These are phyloP conservation scores for Diachasmimorpha longicaudata DNA, from an alignment of 1,140 invertebrate genomes.

Conservation along the genomic window DNA sequence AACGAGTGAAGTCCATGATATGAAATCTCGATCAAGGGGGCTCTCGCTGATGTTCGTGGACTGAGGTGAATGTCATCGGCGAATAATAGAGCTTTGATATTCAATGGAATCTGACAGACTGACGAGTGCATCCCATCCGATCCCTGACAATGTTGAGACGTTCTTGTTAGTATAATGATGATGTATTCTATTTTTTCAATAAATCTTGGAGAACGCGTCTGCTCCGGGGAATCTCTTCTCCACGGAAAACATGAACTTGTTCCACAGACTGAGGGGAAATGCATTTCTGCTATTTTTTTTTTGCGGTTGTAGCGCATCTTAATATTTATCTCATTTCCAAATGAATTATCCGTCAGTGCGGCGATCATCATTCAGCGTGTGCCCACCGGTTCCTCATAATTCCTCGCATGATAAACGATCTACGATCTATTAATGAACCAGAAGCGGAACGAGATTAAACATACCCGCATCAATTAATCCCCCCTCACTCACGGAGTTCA, in stretches of 20 bases:
- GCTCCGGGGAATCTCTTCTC: neutral
- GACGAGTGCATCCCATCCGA: neutral
- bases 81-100: neutral
- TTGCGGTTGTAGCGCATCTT: too few relatives aligned
- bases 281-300: too few relatives aligned
- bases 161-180: neutral
- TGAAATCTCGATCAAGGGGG: neutral
- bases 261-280: too few relatives aligned
- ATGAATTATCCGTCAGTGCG: neutral
- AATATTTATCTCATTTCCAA: neutral
- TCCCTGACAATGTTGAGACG: neutral
- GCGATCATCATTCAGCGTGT: neutral
- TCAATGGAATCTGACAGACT: neutral
- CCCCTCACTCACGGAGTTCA: neutral
- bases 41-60: neutral
- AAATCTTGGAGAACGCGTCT: neutral
- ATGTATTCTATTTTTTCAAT: neutral
- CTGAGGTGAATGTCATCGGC: neutral
- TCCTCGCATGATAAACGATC: constrained; percentile 53
- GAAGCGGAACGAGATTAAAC: constrained; percentile 30
- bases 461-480: neutral
- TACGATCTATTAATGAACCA: constrained; percentile 48
- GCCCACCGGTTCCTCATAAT: constrained; percentile 42
- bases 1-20: neutral
- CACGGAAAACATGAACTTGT: neutral